Base-by-base conservation (phyloP, 2,113 vertebrate genomes). In the Macquaria australasica region DNA sequence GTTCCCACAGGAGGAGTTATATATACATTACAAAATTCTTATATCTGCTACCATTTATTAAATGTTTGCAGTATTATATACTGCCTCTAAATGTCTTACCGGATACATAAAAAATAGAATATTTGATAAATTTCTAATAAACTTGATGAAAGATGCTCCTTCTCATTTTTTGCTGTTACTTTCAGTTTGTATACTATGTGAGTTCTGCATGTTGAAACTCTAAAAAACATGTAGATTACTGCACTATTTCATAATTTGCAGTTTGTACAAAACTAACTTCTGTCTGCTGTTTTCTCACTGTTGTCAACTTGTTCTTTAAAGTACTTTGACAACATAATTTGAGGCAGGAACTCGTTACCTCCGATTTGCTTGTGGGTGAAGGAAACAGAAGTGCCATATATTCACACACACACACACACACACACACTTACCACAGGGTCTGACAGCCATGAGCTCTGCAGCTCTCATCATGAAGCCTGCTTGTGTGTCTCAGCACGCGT, bases 301-400 rank as follows among this genome's bases (percentile, higher is more conserved):
- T 1, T 2, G 25, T 69, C 21, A 56, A 23, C 0, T 43, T 25
- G 71, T 15, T 12, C 21, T 11, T 66, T 8, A 14, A n/a, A 25
- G 20, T 4, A 15, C 7, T 11, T 2, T 28, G 14, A 18, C 39
- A 34, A 20, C 10, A 18, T 4, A 7, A n/a, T 8, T 23, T 5
- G 2, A 72, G 34, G 6, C 56, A 53, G 78, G 56, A 84, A 75
- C 34, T 70, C 0, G 16, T 53, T 5, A 63, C 74, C 64, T 23
- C 15, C 18, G 14, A 43, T 48, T 48, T 6, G 14, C 63, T 55
- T 51, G 28, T 71, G 59, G 0, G 41, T 8, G 23, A 28, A 85
- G 87, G 88, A 89, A 88, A 79, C 62, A 34, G 69, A 81, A 34
- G 79, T 87, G 79, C 43, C 28, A 66, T 78, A 74, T 59, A 4